Evolutionary conservation across 2,888 invertebrate species (phyloP).

Genomic region (Thysanoteuthis rhombus): DNA sequence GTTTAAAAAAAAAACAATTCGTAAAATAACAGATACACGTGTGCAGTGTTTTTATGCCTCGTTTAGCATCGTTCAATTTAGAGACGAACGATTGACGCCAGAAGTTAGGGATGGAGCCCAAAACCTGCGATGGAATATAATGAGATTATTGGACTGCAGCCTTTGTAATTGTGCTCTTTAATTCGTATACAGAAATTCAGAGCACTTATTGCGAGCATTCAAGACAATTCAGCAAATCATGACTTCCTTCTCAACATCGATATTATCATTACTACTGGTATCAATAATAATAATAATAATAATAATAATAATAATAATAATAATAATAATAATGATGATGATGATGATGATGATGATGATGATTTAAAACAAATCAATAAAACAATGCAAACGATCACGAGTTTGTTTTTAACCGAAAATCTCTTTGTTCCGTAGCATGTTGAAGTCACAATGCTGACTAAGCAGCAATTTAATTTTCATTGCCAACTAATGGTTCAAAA

Average conservation of each 20-base stretch:
- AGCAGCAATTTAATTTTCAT: too few relatives aligned
- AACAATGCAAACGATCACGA: too few relatives aligned
- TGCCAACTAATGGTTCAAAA: too few relatives aligned
- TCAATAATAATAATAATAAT: neutral
- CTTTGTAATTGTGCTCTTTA: neutral
- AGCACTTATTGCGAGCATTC: neutral
- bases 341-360: too few relatives aligned
- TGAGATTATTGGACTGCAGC: neutral
- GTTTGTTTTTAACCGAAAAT: too few relatives aligned
- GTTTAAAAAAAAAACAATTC: too few relatives aligned
- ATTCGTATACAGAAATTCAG: neutral
- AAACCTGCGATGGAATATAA: neutral
- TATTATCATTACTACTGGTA: neutral
- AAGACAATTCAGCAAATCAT: neutral
- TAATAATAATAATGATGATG: too few relatives aligned
- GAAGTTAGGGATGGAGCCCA: neutral
- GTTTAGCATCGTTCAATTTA: neutral
- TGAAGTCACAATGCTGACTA: too few relatives aligned
- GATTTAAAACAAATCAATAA: too few relatives aligned
- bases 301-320: neutral
- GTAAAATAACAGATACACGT: neutral
- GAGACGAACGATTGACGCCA: neutral
- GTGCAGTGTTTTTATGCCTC: neutral
- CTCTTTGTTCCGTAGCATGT: too few relatives aligned
- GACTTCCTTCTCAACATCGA: neutral